These are phyloP conservation scores for Momotus momota DNA, from an alignment of 2,797 vertebrate genomes.

Conservation along the genomic window DNA sequence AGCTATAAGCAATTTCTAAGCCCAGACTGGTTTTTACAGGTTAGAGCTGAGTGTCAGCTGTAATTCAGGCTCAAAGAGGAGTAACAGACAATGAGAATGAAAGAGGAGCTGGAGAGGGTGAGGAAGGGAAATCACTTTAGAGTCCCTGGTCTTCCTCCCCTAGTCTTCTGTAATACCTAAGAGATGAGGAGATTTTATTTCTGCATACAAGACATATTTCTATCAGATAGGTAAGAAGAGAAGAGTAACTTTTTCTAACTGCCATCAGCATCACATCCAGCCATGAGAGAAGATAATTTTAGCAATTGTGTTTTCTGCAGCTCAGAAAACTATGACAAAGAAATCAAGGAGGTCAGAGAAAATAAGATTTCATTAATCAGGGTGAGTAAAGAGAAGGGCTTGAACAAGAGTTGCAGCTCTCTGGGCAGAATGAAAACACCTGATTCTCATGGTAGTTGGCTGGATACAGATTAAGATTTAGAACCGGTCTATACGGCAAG, in stretches of 20 bases:
- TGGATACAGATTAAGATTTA: conserved; percentile 22
- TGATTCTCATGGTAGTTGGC: background rate
- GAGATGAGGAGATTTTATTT: background rate
- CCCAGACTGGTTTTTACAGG: background rate
- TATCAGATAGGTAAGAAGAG: background rate
- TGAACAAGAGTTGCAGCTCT: background rate
- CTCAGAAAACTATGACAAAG: background rate
- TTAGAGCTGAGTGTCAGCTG: background rate
- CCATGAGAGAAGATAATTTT: background rate
- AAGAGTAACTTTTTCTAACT: background rate
- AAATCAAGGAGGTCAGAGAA: background rate
- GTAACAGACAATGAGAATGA: background rate
- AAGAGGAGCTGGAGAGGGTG: background rate
- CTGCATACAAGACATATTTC: background rate
- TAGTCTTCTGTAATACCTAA: background rate
- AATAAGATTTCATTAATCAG: conserved; percentile 8
- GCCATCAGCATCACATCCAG: background rate
- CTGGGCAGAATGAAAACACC: background rate
- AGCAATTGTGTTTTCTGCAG: background rate
- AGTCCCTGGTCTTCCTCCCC: background rate
- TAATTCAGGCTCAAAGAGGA: background rate
- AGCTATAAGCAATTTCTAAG: background rate
- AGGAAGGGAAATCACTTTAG: background rate
- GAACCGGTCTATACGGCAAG: background rate
- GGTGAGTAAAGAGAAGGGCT: background rate